Conservation (phyloP, 2,888 invertebrate species). For the Melitaea athalia region DNA sequence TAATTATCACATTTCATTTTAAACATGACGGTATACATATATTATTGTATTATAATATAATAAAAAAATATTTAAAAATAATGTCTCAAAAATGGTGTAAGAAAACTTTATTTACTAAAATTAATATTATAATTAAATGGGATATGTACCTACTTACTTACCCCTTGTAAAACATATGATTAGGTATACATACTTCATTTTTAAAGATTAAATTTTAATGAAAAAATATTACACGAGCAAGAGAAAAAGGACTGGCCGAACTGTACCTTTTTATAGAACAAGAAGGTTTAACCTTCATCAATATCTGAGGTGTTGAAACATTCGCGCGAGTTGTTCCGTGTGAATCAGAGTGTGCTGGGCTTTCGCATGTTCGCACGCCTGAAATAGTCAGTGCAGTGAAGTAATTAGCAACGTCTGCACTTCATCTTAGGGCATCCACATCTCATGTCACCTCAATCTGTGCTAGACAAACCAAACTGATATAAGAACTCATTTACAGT, state of each 20-base stretch:
- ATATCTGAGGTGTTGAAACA: conserved; percentile 69
- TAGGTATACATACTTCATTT: background rate
- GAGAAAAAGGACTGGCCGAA: conserved; percentile 20
- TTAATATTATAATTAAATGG: no score
- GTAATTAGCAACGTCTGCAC: conserved; percentile 62
- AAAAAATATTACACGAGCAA: background rate
- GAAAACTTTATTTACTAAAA: no score
- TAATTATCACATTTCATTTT: no score
- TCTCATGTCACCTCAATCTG: conserved; percentile 33
- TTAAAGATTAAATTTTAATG: background rate
- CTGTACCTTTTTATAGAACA: conserved; percentile 36
- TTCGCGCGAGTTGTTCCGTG: conserved; percentile 57
- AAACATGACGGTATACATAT: no score
- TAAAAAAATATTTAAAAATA: no score
- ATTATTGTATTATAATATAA: no score
- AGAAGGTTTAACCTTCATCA: conserved; percentile 61
- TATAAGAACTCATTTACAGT: conserved; percentile 1
- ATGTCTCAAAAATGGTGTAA: no score
- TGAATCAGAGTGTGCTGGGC: conserved; percentile 72
- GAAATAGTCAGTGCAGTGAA: conserved; percentile 68
- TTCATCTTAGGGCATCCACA: conserved; percentile 45
- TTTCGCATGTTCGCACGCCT: conserved; percentile 65
- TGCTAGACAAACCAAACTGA: conserved; percentile 17
- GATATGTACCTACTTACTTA: no score
- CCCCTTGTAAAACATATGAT: no score